A percentile compares a stretch with the other conserved stretches of the same genome.
phyloP scores from a whole-genome alignment of 2,113 vertebrate species.

The Brachypteracias leptosomus region DNA sequence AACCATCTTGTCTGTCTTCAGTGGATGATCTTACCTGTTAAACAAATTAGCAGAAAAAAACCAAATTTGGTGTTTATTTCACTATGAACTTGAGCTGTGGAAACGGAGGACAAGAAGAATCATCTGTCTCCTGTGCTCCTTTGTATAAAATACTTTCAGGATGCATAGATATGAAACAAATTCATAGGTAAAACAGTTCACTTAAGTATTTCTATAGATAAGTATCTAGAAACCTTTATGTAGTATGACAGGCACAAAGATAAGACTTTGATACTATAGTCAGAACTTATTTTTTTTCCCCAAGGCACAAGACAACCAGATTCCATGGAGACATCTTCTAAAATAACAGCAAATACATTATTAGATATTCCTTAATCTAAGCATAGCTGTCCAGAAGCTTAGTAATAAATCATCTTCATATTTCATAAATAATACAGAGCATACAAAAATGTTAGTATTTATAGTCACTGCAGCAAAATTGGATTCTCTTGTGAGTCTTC shows the following conservation, averaged over 20 bases:
- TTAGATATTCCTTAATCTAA: constrained; percentile 26
- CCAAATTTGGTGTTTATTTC: not conserved
- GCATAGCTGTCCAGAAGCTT: not conserved
- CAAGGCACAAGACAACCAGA: not conserved
- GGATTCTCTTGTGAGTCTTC: not conserved
- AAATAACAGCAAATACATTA: not conserved
- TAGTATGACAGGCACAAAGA: not conserved
- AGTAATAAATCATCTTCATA: not conserved
- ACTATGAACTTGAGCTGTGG: not conserved
- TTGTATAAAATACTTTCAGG: not conserved
- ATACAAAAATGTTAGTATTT: constrained; percentile 8
- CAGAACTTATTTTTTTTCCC: not conserved
- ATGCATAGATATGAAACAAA: not conserved
- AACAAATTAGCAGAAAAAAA: too few species aligned
- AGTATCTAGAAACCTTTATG: not conserved
- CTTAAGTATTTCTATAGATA: not conserved
- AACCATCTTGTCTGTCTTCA: not conserved
- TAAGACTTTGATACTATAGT: not conserved
- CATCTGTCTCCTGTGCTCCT: not conserved
- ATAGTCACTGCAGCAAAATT: not conserved
- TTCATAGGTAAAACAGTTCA: not conserved
- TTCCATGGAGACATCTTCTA: not conserved
- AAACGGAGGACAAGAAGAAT: not conserved
- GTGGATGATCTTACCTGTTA: not conserved
- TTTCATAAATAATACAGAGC: constrained; percentile 11